A percentile compares a stretch with the other conserved stretches of the same genome.
Conservation (phyloP, 2,888 invertebrate genomes). For the Drosophila vallismaia region DNA sequence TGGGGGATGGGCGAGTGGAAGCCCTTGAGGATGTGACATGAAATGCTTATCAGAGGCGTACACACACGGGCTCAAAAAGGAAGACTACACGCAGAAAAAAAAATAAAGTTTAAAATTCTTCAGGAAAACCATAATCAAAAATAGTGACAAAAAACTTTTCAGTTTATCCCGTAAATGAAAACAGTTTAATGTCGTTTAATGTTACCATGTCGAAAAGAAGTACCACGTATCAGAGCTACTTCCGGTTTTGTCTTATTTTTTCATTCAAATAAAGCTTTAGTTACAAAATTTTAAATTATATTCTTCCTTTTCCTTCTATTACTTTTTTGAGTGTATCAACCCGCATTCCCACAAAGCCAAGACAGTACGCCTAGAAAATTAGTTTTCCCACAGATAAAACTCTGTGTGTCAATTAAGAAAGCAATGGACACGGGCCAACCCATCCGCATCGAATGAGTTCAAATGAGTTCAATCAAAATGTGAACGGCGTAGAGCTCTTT, state of each 20-base stretch:
- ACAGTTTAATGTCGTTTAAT: too few species aligned
- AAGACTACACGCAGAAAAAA: constrained; percentile 26
- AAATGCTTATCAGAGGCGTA: constrained; percentile 80
- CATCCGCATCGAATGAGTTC: constrained; percentile 56
- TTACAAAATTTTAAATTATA: too few species aligned
- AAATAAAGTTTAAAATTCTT: neutral
- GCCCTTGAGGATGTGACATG: constrained; percentile 81
- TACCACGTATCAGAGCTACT: too few species aligned
- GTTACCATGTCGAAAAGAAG: too few species aligned
- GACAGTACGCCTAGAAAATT: constrained; percentile 67
- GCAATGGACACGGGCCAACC: constrained; percentile 43
- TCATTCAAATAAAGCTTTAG: too few species aligned
- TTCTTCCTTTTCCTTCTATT: neutral
- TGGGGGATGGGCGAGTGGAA: constrained; percentile 29
- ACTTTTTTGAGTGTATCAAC: neutral
- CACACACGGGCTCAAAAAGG: constrained; percentile 20
- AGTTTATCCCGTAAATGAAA: too few species aligned
- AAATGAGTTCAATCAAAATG: constrained; percentile 69
- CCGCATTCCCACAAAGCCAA: constrained; percentile 17
- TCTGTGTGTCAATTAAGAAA: constrained; percentile 68
- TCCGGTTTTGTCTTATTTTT: too few species aligned
- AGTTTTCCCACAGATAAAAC: constrained; percentile 76
- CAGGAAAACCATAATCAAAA: too few species aligned
- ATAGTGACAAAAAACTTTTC: too few species aligned
- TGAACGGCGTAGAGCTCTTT: constrained; percentile 62